Evolutionary conservation across 1,140 invertebrate genomes (phyloP), one percentile per base, ranked within the genome.

Genomic region (Papilio helenus): DNA sequence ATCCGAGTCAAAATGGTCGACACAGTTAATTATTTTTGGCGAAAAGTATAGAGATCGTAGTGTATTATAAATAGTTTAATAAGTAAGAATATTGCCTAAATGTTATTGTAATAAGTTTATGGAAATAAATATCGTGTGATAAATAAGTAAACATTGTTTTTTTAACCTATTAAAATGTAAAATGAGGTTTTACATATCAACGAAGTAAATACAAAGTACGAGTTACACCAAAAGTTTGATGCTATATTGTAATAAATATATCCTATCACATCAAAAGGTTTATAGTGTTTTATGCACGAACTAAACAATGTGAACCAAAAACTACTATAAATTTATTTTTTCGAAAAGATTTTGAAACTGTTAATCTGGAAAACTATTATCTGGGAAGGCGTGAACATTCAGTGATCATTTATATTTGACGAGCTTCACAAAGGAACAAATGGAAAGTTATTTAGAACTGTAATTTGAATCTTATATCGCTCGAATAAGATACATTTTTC

Each of bases 1-100:
- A 86, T 73, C 79, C 85, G 39, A 89, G 85, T 81, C 92, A 94
- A 88, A 92, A 91, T 89, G 90, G 89, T 80, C 86, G 91, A 80
- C 91, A 86, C 68, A 94, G 91, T 79, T 94, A 93, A 86, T 86
- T 58, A 55, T 58, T 89, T 86, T 72, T 79, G 34, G 74, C 80
- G 74, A 79, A 20, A 51, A 79, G 34, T 79, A 58, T 74, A 80
- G 55, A 77, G 79, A 77, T 71, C 34, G 73, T 84, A 76, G 29
- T 73, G 44, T 72, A 72, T 68, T 78, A 76, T 79, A 49, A 76
- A 72, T 58, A 72, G 71, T 34, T 51, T 49, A 29, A n/a, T 55
- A 61, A 55, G 42, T 68, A 79, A 80, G 68, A 71, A 74, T 49
- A 82, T 81, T 84, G 81, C 79, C 77, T 84, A 81, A 85, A 80